Evolutionary conservation across 1,140 invertebrate genomes (phyloP).

Genomic region (Atta colombica): DNA sequence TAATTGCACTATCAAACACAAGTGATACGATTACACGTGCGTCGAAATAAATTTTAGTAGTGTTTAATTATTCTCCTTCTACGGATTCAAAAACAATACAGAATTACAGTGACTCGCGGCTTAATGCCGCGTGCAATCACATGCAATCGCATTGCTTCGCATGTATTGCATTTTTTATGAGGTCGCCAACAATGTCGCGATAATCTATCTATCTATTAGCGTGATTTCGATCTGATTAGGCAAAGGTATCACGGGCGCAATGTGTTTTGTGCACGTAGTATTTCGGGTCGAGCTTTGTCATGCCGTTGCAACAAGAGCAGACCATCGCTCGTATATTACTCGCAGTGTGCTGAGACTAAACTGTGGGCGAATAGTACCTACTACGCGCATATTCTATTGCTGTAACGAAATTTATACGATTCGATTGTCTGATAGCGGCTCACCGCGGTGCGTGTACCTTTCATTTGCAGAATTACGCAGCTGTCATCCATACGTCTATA

Average conservation of each 20-base stretch:
- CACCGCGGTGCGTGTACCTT: constrained; percentile 25
- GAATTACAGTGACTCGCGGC: not conserved
- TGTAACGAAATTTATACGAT: constrained; percentile 71
- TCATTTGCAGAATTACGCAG: constrained; percentile 48
- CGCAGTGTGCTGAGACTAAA: constrained; percentile 25
- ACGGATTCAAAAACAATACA: not conserved
- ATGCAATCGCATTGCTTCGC: too few relatives aligned
- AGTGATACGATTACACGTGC: not conserved
- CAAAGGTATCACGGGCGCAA: constrained; percentile 26
- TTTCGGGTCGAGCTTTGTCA: constrained; percentile 43
- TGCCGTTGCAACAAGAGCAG: too few relatives aligned
- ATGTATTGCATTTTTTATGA: constrained; percentile 26
- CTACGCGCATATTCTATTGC: constrained; percentile 50
- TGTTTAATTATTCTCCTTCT: not conserved
- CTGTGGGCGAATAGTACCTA: not conserved
- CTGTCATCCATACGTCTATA: constrained; percentile 46
- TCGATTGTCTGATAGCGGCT: constrained; percentile 58
- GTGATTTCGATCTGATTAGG: constrained; percentile 59
- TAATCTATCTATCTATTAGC: constrained; percentile 43
- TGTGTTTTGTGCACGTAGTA: constrained; percentile 33
- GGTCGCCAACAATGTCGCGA: constrained; percentile 41
- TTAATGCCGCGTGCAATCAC: not conserved
- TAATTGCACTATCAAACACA: not conserved
- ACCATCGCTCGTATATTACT: constrained; percentile 48
- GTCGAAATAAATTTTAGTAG: not conserved